phyloP scores from a whole-genome alignment of 2,113 vertebrate species.

The Ondatra zibethicus region DNA sequence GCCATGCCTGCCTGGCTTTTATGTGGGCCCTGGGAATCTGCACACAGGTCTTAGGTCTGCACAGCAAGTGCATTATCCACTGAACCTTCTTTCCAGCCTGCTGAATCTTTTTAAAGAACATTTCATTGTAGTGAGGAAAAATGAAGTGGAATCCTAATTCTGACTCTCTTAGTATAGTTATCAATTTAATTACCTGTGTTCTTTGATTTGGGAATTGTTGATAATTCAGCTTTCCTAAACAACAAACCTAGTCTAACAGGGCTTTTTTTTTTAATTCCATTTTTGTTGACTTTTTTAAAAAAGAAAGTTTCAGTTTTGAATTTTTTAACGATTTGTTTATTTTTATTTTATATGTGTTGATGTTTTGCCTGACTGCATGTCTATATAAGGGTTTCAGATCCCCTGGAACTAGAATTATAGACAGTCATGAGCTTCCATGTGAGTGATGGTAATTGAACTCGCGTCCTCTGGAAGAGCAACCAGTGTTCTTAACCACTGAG shows the following conservation, averaged over 20 bases:
- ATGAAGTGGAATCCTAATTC: not conserved
- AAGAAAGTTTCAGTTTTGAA: not conserved
- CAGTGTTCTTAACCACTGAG: too few species aligned
- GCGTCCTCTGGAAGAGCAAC: too few species aligned
- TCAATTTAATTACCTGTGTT: conserved; percentile 3
- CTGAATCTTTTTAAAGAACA: not conserved
- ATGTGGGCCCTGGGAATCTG: not conserved
- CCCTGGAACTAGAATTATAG: too few species aligned
- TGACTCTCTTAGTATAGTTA: conserved; percentile 29
- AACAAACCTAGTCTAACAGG: conserved; percentile 4
- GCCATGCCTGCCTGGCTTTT: not conserved
- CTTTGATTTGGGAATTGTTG: conserved; percentile 13
- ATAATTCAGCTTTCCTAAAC: conserved; percentile 26
- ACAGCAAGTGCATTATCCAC: not conserved
- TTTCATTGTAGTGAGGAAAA: conserved; percentile 37
- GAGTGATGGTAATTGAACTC: too few species aligned
- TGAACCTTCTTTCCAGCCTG: not conserved
- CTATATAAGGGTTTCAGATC: too few species aligned
- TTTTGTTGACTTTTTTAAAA: conserved; percentile 42
- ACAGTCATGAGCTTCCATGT: too few species aligned
- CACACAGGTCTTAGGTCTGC: not conserved
- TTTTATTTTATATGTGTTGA: not conserved
- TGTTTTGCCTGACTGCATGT: too few species aligned
- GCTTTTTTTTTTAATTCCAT: not conserved
- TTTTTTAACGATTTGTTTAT: not conserved